Evolutionary conservation across 1,140 invertebrate species (phyloP).

Genomic region (Pogonus chalceus): DNA sequence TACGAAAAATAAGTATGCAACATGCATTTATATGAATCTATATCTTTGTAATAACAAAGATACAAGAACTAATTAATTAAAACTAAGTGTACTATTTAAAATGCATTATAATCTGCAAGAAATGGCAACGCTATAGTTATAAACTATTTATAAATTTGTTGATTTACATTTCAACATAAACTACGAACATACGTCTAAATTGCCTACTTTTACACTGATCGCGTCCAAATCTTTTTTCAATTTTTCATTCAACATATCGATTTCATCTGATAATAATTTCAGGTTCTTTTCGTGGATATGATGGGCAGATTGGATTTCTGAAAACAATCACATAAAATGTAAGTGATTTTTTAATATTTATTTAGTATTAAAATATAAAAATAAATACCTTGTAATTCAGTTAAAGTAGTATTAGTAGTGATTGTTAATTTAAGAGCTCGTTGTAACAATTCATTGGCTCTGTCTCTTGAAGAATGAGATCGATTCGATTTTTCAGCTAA

Average conservation of each 20-base stretch:
- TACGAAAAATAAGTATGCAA: not conserved
- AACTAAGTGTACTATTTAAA: not conserved
- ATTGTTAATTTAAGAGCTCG: conserved; percentile 65
- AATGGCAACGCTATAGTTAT: not conserved
- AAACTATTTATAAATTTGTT: not conserved
- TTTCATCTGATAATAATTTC: conserved; percentile 36
- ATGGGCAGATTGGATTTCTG: conserved; percentile 41
- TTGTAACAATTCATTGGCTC: conserved; percentile 61
- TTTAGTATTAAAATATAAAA: not conserved
- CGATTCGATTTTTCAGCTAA: conserved; percentile 49
- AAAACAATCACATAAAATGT: not conserved
- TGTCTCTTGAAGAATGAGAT: conserved; percentile 55
- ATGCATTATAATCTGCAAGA: not conserved
- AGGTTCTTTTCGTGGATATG: conserved; percentile 39
- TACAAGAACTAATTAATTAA: not conserved
- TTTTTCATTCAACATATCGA: conserved; percentile 39
- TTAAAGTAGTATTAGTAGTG: conserved; percentile 62
- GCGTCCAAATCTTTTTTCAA: conserved; percentile 41
- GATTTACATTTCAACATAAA: not conserved
- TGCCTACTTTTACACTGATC: conserved; percentile 28
- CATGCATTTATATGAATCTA: not conserved
- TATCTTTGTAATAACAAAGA: not conserved
- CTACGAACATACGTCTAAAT: not conserved
- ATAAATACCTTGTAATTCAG: conserved; percentile 49
- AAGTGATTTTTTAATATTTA: conserved; percentile 21